A percentile compares a stretch with the other conserved stretches of the same genome.
Conservation (phyloP, 2,113 vertebrate genomes). For the Lutjanus erythropterus region DNA sequence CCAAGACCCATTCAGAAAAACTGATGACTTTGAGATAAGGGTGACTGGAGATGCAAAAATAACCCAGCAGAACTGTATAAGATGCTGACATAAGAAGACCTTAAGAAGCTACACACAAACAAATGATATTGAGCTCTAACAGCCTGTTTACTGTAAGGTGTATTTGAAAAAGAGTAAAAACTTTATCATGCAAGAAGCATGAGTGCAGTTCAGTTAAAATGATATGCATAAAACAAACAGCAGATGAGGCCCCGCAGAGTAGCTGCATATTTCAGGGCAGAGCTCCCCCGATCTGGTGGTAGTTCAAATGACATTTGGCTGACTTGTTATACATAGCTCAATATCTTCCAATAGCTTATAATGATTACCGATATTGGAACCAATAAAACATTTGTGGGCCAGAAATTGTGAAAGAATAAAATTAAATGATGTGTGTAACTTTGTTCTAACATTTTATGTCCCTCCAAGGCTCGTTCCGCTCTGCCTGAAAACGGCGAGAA, state of each 20-base stretch:
- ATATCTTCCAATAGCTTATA: conserved; percentile 79
- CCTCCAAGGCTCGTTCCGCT: conserved; percentile 69
- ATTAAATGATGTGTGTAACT: conserved; percentile 78
- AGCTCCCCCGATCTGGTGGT: conserved; percentile 43
- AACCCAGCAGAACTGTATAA: background rate
- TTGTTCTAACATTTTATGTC: conserved; percentile 76
- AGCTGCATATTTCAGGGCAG: conserved; percentile 42
- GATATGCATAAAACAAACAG: conserved; percentile 55
- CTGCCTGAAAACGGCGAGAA: conserved; percentile 71
- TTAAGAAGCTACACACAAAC: background rate
- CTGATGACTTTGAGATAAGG: too few species aligned
- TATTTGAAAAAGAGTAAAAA: background rate
- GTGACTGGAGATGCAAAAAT: too few species aligned
- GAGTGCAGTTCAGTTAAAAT: conserved; percentile 35
- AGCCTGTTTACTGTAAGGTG: conserved; percentile 25
- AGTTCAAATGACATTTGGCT: conserved; percentile 72
- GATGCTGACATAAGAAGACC: background rate
- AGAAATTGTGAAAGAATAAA: conserved; percentile 81
- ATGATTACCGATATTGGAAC: conserved; percentile 79
- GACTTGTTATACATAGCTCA: conserved; percentile 71
- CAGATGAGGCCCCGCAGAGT: conserved; percentile 64
- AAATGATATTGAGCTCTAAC: background rate
- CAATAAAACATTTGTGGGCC: conserved; percentile 80
- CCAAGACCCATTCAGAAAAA: too few species aligned
- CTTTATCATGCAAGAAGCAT: conserved; percentile 9